phyloP scores from a whole-genome alignment of 2,888 invertebrate species.

The Achlya flavicornis region DNA sequence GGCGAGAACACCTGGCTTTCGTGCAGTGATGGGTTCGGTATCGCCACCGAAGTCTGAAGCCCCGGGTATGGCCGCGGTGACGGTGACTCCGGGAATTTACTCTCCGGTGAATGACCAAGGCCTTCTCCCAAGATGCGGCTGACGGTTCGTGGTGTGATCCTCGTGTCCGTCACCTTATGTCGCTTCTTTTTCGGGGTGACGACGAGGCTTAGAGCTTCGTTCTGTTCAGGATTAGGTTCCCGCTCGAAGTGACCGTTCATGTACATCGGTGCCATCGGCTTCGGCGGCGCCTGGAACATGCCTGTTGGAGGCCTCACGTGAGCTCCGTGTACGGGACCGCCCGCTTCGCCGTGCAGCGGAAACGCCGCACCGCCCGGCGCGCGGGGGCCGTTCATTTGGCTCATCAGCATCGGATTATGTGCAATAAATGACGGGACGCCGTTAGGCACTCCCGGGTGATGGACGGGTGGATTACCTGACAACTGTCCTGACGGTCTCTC shows the following conservation, averaged over 20 bases:
- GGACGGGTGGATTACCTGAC: constrained; percentile 84
- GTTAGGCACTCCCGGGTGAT: constrained; percentile 72
- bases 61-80: constrained; percentile 91
- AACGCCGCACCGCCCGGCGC: constrained; percentile 85
- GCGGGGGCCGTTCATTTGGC: constrained; percentile 85
- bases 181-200: constrained; percentile 98
- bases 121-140: constrained; percentile 93
- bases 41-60: constrained; percentile 97
- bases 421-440: constrained; percentile 74
- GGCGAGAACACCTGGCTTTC: constrained; percentile 97
- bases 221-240: constrained; percentile 92
- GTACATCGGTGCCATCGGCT: constrained; percentile 88
- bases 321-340: constrained; percentile 72
- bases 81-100: constrained; percentile 86
- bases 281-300: constrained; percentile 94
- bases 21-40: constrained; percentile 97
- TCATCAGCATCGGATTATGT: constrained; percentile 76
- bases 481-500: constrained; percentile 84
- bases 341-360: constrained; percentile 88
- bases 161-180: constrained; percentile 97
- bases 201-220: constrained; percentile 96
- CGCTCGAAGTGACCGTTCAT: constrained; percentile 87
- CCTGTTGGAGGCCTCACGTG: constrained; percentile 86
- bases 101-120: constrained; percentile 87
- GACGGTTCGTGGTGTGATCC: constrained; percentile 95